Evolutionary conservation across 2,797 vertebrate species (phyloP), one percentile per base, ranked within the genome.

Genomic region (Argentina silus): DNA sequence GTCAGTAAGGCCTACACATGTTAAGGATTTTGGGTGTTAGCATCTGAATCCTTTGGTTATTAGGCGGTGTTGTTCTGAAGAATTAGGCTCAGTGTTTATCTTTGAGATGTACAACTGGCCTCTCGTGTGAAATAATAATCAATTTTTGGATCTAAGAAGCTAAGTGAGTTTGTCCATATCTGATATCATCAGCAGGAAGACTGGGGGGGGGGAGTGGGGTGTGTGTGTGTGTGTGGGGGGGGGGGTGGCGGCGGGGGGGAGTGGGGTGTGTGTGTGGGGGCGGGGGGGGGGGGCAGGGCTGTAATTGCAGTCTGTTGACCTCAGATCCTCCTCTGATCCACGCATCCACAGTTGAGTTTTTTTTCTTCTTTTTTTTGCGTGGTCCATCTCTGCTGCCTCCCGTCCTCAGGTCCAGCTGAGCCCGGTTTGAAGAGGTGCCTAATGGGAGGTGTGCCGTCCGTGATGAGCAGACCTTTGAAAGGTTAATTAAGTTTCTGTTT

Each of bases 401-500:
- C 4, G 27, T 14, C 21, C 2, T 11, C 7, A 67, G 45, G 47
- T 7, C 9, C 15, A 7, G 51, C 36, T 21, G 47, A n/a, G 43
- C 51, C 48, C 74, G 14, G 72, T 89, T 88, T 83, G 82, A 87
- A 85, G 85, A 83, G 77, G 2, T 1, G 48, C 69, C 82, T 90
- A 89, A 90, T 90, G 89, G 83, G 78, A 77, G 42, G 23, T 72
- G 15, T 64, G 61, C 51, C 4, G 74, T 19, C 74, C 84, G 85
- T 79, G 78, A 45, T 72, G 78, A 81, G 78, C 85, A 83, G 83
- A 79, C 60, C 51, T 65, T 11, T 47, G 50, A 88, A 90, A 91
- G 89, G 91, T 91, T 90, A 91, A 91, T 91, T 84, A 84, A 78
- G 76, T 85, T 85, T 86, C 67, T 55, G 55, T 69, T 79, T 77